A percentile compares a stretch with the other conserved stretches of the same genome.
These are phyloP conservation scores for Beaufortia kweichowensis DNA, from an alignment of 2,113 vertebrate genomes.

Conservation along the genomic window DNA sequence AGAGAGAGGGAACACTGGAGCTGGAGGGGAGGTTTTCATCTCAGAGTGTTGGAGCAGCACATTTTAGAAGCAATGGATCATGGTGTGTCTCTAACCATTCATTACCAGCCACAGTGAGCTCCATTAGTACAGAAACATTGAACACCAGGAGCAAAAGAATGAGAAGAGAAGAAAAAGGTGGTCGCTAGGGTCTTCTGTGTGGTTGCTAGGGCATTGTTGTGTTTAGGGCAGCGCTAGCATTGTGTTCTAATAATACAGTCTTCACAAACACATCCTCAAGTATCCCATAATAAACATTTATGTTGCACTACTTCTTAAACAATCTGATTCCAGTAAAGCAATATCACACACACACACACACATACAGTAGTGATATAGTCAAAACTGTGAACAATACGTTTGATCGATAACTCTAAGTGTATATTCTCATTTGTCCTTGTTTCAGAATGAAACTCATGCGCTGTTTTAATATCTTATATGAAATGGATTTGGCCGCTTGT, in stretches of 20 bases:
- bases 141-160: background rate
- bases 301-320: too few species aligned
- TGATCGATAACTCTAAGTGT: background rate
- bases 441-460: background rate
- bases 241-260: too few species aligned
- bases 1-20: background rate
- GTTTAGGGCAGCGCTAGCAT: too few species aligned
- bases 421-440: background rate
- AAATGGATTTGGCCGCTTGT: background rate
- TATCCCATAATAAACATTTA: too few species aligned
- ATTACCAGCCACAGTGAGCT: background rate
- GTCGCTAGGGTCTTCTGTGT: too few species aligned
- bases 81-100: background rate
- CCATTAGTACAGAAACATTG: background rate
- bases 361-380: too few species aligned
- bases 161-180: too few species aligned
- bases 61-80: background rate
- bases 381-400: background rate
- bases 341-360: too few species aligned
- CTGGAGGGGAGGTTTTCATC: constrained; percentile 27
- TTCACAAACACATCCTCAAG: too few species aligned
- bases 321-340: too few species aligned
- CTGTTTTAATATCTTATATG: background rate
- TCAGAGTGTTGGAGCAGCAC: constrained; percentile 13
- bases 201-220: too few species aligned